Base-by-base conservation (phyloP, 92 coral and sea anemone genomes). In the Parazoanthus swiftii region DNA sequence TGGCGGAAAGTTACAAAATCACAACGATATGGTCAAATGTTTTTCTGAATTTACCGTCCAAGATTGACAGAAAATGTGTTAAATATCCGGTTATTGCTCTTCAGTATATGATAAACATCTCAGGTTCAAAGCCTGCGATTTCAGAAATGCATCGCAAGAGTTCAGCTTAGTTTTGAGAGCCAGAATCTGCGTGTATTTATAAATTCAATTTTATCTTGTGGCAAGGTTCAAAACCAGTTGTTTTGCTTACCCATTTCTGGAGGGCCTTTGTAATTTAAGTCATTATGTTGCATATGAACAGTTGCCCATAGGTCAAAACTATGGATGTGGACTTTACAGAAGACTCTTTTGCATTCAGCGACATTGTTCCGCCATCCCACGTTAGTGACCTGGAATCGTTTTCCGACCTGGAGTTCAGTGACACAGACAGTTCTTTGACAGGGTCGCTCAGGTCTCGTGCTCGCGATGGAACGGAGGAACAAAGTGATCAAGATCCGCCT, bases 361-460 rank as follows among this genome's bases (percentile, higher is more conserved):
- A 96, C 88, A 92, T 95, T 46, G 94, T 89, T 51, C 93, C 95
- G 6, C 99, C 99, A 2, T 96, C 99, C 42, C 99, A 96, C 86
- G 98, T 96, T 33, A 96, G 99, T 81, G 98, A 94, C 9, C 90
- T 96, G 48, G 98, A 95, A 71, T 96, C 99, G 48, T 96, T 96
- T 81, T 96, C 99, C n/a, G 99, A 96, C 85, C 92, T 96, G 79
- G 99, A 96, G 74, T 88, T 91, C 51, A 95, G 99, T 80, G 98
- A 93, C 18, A 88, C 89, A 73, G 88, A 88, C 86, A 86, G 88
- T 20, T 90, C 90, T 54, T 85, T 91, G 54, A 86, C 91, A 68
- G 93, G 85, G 44, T 93, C 93, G 29, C 81, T 88, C 25, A 91
- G 74, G 59, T 86, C 91, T 73, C 90, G 74, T 18, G 76, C 89